Conservation (phyloP, 2,888 invertebrate species). For the Caenorhabditis wallacei region DNA sequence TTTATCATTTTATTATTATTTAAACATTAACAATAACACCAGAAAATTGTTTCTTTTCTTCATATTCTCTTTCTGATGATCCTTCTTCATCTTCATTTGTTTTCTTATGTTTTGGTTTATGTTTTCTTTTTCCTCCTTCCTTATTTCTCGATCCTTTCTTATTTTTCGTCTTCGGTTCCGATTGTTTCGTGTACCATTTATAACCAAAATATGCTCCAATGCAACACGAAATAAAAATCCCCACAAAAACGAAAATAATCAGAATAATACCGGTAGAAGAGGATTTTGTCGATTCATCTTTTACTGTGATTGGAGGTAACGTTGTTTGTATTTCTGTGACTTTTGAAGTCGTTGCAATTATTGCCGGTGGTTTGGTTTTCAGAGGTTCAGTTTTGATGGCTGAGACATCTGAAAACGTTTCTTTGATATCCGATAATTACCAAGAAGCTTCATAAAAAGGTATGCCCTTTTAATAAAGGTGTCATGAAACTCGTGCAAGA, state of each 20-base stretch:
- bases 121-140: constrained; percentile 1
- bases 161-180: not conserved
- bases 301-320: not conserved
- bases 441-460: no score
- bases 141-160: not conserved
- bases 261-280: not conserved
- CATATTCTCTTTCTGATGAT: not conserved
- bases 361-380: no score
- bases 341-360: not conserved
- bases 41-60: constrained; percentile 20
- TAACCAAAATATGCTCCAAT: constrained; percentile 12
- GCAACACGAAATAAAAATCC: not conserved
- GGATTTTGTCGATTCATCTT: constrained; percentile 1
- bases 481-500: no score
- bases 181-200: not conserved
- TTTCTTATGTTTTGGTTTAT: not conserved
- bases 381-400: no score
- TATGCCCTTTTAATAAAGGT: no score
- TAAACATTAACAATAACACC: constrained; percentile 10
- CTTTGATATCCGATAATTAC: no score
- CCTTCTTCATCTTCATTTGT: not conserved
- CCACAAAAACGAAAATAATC: not conserved
- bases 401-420: not conserved
- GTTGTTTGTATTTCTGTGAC: not conserved
- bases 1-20: no score